phyloP scores from a whole-genome alignment of 1,140 invertebrate genomes.

The Thalassaphorura encarpata region DNA sequence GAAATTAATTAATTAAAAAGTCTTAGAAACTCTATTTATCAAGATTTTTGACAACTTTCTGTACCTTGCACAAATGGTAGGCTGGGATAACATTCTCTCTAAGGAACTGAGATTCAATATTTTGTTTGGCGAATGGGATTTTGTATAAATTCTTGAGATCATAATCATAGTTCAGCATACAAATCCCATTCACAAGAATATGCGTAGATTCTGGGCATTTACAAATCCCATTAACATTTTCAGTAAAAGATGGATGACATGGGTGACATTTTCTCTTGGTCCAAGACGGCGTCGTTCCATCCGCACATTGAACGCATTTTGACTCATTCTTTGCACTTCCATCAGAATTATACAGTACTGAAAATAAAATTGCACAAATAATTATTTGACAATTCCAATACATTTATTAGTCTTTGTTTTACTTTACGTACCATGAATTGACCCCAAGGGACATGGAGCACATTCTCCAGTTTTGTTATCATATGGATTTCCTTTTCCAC shows the following conservation, averaged over 20 bases:
- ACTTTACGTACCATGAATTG: constrained; percentile 37
- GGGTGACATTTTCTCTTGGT: constrained; percentile 39
- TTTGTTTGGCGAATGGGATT: constrained; percentile 37
- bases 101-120: constrained; percentile 43
- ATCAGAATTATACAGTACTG: constrained; percentile 41
- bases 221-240: constrained; percentile 25
- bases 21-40: constrained; percentile 21
- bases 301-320: constrained; percentile 41
- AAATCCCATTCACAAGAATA: constrained; percentile 37
- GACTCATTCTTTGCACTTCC: constrained; percentile 37
- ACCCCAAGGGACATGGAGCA: constrained; percentile 34
- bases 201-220: constrained; percentile 33
- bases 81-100: constrained; percentile 40
- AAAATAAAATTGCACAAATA: constrained; percentile 13
- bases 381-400: neutral
- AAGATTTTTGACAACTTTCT: constrained; percentile 7
- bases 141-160: constrained; percentile 37
- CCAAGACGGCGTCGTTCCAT: constrained; percentile 39
- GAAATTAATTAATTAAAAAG: constrained; percentile 13
- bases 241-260: constrained; percentile 35
- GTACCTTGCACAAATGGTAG: constrained; percentile 45
- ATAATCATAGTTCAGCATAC: constrained; percentile 34
- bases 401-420: constrained; percentile 1
- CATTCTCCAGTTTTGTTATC: constrained; percentile 29
- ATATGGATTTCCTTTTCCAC: constrained; percentile 19